Base-by-base conservation (phyloP, 2,797 vertebrate genomes). In the Syngnathus acus region DNA sequence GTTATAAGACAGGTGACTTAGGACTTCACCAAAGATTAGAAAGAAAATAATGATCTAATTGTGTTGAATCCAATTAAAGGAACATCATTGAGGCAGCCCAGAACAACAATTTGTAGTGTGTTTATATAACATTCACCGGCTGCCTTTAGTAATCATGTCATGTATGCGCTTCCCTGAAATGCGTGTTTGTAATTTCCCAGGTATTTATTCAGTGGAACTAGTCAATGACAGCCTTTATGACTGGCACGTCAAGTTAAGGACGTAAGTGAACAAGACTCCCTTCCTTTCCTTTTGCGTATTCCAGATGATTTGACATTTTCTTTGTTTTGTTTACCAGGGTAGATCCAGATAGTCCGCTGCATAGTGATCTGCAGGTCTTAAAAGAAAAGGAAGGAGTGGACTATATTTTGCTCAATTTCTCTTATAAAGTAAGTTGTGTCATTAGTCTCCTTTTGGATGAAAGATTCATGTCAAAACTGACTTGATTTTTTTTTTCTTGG, bases 351-450 rank as follows among this genome's bases (percentile, higher is more conserved):
- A 99, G 97, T 85, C 94, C 95, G 39, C 88, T 99, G 79, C 96
- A 98, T 82, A 97, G 93, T 80, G 97, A 99, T 91, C 92, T 98
- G 84, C 94, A 96, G 87, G 94, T 98, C 84, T 90, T 99, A 90
- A 98, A 98, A 90, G 96, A 98, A 89, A 99, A 98, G 89, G 96
- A 99, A 91, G 96, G 95, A 63, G 90, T 95, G 89, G 95, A 98
- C 79, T 95, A 95, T 87, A 99, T 99, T 92, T 93, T 98, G 86
- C 94, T 99, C 84, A 97, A 95, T 90, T 97, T 99, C 88, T 98
- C 96, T 72, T 99, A 98, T 93, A 99, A 98, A 94, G 97, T 98
- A 86, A 91, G 93, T 87, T 2, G 13, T 17, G 0, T 62, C 9
- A 32, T 60, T 6, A 54, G 42, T 26, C 32, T 65, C 9, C 63